Evolutionary conservation across 2,113 vertebrate genomes (phyloP), one percentile per base, ranked within the genome.

Genomic region (Guaruba guarouba): DNA sequence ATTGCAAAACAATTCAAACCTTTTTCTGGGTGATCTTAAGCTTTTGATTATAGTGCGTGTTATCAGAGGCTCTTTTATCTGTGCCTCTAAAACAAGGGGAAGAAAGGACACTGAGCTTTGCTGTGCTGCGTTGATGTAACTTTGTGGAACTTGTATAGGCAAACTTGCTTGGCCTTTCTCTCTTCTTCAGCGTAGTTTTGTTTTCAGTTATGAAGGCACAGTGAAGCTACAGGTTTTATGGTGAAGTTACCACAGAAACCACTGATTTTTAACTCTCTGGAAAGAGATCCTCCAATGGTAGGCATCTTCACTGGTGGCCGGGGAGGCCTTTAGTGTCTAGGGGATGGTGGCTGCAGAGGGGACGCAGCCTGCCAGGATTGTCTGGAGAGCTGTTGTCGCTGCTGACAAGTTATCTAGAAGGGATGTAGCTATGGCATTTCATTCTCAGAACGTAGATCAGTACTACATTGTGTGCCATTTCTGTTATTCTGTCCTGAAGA

Each of bases 131-230:
- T 51, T 37, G 51, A 51, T 52, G 44, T 43, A 52, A 73, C 43
- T 59, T 46, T 67, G 24, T 89, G 57, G 79, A 95, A 97, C 92
- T 82, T 86, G 69, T 82, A 41, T 80, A 75, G 70, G n/a, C 54
- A 86, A 95, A 77, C 74, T 92, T 85, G 39, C 74, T 92, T 74
- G 64, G 39, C 31, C 35, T 70, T 73, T 92, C 29, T 93, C 95
- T 81, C 24, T 64, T 84, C 44, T 76, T 85, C 51, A 54, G 66
- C 28, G 46, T 77, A 92, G 84, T 44, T 88, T 20, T n/a, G n/a
- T 94, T 96, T 96, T 97, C n/a, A 88, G 33, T 84, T 97, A 22
- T 82, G 48, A 85, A 91, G 54, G 23, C 48, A 76, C 11, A 35
- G 80, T 1, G 25, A 39, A 66, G 55, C 39, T 84, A 67, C 46